Evolutionary conservation across 2,888 invertebrate species (phyloP).

Genomic region (Meganola albula): DNA sequence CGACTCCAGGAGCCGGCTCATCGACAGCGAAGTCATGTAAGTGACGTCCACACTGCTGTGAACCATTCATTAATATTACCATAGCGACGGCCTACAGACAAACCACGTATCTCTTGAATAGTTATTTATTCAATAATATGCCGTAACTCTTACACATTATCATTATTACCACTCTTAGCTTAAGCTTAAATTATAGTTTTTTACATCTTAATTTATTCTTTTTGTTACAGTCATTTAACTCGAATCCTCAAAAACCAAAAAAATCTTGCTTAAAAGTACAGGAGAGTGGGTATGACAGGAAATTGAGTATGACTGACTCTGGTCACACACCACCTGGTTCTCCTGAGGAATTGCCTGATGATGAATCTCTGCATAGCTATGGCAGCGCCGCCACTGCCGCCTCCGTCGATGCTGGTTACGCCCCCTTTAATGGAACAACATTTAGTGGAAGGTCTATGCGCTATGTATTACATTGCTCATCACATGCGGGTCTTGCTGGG

Average conservation of each 20-base stretch:
- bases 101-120: constrained; percentile 17
- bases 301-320: constrained; percentile 62
- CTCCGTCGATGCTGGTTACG: constrained; percentile 89
- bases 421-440: constrained; percentile 85
- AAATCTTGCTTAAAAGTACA: constrained; percentile 59
- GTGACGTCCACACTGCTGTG: constrained; percentile 30
- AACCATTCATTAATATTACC: constrained; percentile 26
- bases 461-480: constrained; percentile 91
- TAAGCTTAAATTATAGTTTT: constrained; percentile 6
- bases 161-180: too few relatives aligned
- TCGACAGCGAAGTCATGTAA: constrained; percentile 78
- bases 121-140: not conserved
- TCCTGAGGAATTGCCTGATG: constrained; percentile 81
- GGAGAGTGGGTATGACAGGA: constrained; percentile 52
- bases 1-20: constrained; percentile 64
- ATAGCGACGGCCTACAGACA: constrained; percentile 35
- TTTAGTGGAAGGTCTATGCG: constrained; percentile 84
- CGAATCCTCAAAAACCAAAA: constrained; percentile 56
- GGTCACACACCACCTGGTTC: constrained; percentile 80
- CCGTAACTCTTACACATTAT: too few relatives aligned
- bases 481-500: constrained; percentile 85
- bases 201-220: constrained; percentile 10
- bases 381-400: constrained; percentile 88
- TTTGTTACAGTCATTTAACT: constrained; percentile 66
- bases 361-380: constrained; percentile 88